phyloP scores from a whole-genome alignment of 1,140 invertebrate species.

The Drosophila repletoides region DNA sequence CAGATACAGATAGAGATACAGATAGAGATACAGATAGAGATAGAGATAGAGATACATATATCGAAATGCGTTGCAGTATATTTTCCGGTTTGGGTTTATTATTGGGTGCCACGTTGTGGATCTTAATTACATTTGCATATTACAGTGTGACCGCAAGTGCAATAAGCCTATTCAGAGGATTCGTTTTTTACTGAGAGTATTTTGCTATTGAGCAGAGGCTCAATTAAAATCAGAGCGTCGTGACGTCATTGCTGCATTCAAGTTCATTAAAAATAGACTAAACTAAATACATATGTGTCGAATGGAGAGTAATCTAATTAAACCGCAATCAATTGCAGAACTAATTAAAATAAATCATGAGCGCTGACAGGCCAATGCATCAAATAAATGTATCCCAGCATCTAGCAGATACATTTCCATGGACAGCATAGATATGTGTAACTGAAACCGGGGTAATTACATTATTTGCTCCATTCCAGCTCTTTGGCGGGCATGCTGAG shows the following conservation, averaged over 20 bases:
- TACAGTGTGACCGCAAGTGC: constrained; percentile 49
- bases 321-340: constrained; percentile 18
- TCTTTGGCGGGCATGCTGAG: too few relatives aligned
- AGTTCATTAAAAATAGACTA: too few relatives aligned
- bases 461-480: too few relatives aligned
- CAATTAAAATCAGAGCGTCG: too few relatives aligned
- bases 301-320: constrained; percentile 56
- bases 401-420: constrained; percentile 20
- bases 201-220: too few relatives aligned
- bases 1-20: too few relatives aligned
- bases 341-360: constrained; percentile 52
- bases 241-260: too few relatives aligned
- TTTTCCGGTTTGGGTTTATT: neutral
- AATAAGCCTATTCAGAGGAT: constrained; percentile 34
- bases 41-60: too few relatives aligned
- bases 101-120: constrained; percentile 27
- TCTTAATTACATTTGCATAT: constrained; percentile 74
- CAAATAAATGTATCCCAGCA: constrained; percentile 1
- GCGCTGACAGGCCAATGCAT: too few relatives aligned
- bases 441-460: too few relatives aligned
- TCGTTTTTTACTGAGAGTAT: too few relatives aligned
- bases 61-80: constrained; percentile 1
- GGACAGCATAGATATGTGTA: neutral
- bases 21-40: too few relatives aligned
- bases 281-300: constrained; percentile 38